Conservation (phyloP, 2,113 vertebrate species). For the Apodemus sylvaticus region DNA sequence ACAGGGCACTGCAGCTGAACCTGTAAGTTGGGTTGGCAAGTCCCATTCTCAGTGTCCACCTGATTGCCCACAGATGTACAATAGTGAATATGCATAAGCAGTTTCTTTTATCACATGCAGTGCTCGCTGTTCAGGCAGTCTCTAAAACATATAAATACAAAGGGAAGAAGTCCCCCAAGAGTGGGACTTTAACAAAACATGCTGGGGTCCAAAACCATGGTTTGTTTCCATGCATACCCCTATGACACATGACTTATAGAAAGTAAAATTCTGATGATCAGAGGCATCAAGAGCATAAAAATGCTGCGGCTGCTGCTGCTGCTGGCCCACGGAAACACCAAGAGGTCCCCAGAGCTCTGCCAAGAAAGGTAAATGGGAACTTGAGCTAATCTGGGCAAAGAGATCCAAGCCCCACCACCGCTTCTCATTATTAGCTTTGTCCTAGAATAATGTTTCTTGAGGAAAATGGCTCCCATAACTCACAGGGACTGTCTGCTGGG, state of each 20-base stretch:
- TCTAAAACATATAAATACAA: too few relatives aligned
- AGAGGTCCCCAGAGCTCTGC: background rate
- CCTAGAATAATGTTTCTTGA: slow-evolving; percentile 85
- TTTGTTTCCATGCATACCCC: background rate
- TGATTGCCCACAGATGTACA: too few relatives aligned
- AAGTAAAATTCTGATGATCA: background rate
- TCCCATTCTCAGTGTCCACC: too few relatives aligned
- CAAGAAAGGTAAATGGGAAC: background rate
- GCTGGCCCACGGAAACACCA: background rate
- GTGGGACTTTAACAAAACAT: background rate
- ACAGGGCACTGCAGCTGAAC: too few relatives aligned
- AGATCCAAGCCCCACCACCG: slow-evolving; percentile 76
- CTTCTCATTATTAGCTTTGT: slow-evolving; percentile 78
- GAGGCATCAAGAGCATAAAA: background rate
- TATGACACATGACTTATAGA: background rate
- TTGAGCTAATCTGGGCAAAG: slow-evolving; percentile 62
- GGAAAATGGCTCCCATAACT: slow-evolving; percentile 85
- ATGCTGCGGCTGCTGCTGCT: background rate
- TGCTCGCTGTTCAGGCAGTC: too few relatives aligned
- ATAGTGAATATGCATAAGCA: too few relatives aligned
- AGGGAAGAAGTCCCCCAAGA: too few relatives aligned
- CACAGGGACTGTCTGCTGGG: slow-evolving; percentile 61
- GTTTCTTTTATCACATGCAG: too few relatives aligned
- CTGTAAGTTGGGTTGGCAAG: too few relatives aligned
- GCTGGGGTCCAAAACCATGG: background rate